Conservation (phyloP, 1,140 invertebrate genomes). For the Bombyx mori region ASM3026992v2 NC_085129.1:3258501-3259000, state of each 20-base stretch:
- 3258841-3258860: constrained; percentile 19
- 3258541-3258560: too few relatives aligned
- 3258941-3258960: constrained; percentile 21
- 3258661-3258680: constrained; percentile 25
- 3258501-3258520: too few relatives aligned
- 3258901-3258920: constrained; percentile 39
- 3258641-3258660: constrained; percentile 23
- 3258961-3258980: neutral
- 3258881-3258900: constrained; percentile 47
- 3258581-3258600: too few relatives aligned
- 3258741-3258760: constrained; percentile 12
- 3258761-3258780: constrained; percentile 11
- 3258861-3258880: constrained; percentile 27
- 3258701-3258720: constrained; percentile 24
- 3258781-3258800: constrained; percentile 17
- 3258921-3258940: constrained; percentile 43
- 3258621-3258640: neutral
- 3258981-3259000: too few relatives aligned
- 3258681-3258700: constrained; percentile 24
- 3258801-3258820: constrained; percentile 3
- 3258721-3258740: constrained; percentile 4
- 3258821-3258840: constrained; percentile 9
- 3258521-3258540: too few relatives aligned
- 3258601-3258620: too few relatives aligned
- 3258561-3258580: too few relatives aligned